Conservation (phyloP, 2,888 invertebrate species). For the Erebia palarica region DNA sequence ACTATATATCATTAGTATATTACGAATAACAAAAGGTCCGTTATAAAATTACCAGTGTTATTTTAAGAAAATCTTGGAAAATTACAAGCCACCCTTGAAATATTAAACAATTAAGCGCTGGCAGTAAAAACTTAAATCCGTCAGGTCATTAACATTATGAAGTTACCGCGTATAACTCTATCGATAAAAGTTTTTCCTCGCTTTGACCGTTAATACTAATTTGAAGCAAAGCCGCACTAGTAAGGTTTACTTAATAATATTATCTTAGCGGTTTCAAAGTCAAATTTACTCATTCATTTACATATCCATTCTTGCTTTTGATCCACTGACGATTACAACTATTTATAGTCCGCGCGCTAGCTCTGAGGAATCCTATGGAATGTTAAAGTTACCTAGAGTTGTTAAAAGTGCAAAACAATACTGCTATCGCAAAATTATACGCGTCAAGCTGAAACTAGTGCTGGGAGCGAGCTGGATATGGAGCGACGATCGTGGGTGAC, state of each 20-base stretch:
- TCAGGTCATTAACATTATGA: conserved; percentile 12
- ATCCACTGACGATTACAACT: too few species aligned
- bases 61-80: neutral
- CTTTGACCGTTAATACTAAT: conserved; percentile 19
- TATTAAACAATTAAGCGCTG: neutral
- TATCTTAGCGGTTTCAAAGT: neutral
- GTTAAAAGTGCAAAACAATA: too few species aligned
- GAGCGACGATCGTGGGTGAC: too few species aligned
- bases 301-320: too few species aligned
- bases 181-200: conserved; percentile 17
- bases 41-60: neutral
- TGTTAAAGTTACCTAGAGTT: too few species aligned
- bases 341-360: too few species aligned
- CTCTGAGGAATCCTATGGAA: too few species aligned
- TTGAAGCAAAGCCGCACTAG: conserved; percentile 8
- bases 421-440: too few species aligned
- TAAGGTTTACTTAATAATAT: neutral
- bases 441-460: too few species aligned
- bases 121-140: conserved; percentile 11
- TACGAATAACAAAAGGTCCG: neutral
- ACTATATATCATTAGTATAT: too few species aligned
- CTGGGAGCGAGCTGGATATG: too few species aligned
- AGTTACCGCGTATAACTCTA: conserved; percentile 8
- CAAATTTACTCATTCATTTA: too few species aligned
- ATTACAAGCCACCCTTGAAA: neutral